Conservation (phyloP, 2,113 vertebrate genomes). For the Aspiorhynchus laticeps region DNA sequence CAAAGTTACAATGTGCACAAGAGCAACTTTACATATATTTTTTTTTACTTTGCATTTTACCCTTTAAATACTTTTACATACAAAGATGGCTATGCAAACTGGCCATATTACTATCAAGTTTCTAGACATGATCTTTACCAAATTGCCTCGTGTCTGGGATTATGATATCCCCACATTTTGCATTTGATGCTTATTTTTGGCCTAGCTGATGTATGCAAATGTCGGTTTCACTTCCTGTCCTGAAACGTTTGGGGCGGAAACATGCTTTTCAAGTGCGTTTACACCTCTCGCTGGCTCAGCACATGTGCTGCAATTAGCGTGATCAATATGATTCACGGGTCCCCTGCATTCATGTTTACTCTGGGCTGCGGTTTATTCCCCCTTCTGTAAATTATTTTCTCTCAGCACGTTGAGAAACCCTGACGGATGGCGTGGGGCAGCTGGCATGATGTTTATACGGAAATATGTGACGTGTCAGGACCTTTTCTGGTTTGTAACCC, state of each 20-base stretch:
- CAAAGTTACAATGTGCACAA: background rate
- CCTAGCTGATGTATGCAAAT: too few species aligned
- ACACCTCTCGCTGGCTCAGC: background rate
- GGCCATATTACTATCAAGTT: background rate
- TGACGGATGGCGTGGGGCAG: background rate
- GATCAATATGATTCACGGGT: background rate
- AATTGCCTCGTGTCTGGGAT: background rate
- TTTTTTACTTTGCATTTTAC: constrained; percentile 23
- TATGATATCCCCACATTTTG: background rate
- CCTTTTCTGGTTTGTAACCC: background rate
- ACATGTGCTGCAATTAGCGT: background rate
- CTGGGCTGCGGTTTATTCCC: background rate
- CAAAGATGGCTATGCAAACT: constrained; percentile 5
- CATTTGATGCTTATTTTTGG: background rate
- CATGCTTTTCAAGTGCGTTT: background rate
- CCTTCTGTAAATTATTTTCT: background rate
- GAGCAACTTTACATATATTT: constrained; percentile 10
- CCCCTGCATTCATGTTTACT: background rate
- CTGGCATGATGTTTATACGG: constrained; percentile 10
- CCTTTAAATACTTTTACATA: constrained; percentile 4
- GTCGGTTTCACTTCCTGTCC: background rate
- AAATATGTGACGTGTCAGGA: background rate
- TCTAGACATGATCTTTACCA: background rate
- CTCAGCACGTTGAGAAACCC: constrained; percentile 13
- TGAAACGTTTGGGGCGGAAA: background rate